Conservation (phyloP, 2,888 invertebrate species). For the Mantis religiosa region DNA sequence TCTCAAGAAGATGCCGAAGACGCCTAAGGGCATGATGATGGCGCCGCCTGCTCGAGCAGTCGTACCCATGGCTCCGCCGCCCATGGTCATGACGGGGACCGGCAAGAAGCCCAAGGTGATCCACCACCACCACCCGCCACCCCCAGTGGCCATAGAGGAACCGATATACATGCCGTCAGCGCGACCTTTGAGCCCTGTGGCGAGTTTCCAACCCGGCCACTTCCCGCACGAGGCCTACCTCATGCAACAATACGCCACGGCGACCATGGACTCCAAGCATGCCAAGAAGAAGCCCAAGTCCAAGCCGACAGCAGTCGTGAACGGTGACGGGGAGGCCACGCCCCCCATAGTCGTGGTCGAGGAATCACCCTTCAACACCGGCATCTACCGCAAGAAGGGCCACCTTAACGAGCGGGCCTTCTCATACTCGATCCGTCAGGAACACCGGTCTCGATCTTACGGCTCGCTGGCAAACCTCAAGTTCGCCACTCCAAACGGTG, state of each 20-base stretch:
- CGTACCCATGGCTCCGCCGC: conserved; percentile 19
- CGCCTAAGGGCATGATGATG: conserved; percentile 24
- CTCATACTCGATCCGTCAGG: conserved; percentile 89
- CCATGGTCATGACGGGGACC: conserved; percentile 32
- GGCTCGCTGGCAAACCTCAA: conserved; percentile 87
- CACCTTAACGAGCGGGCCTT: conserved; percentile 90
- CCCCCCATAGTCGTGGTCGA: conserved; percentile 37
- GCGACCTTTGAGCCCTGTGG: conserved; percentile 54
- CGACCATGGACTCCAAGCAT: conserved; percentile 45
- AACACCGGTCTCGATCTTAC: conserved; percentile 88
- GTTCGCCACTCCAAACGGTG: conserved; percentile 62
- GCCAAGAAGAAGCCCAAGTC: conserved; percentile 35
- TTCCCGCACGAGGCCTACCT: conserved; percentile 55
- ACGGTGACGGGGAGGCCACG: conserved; percentile 34
- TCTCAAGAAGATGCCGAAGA: conserved; percentile 33
- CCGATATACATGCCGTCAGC: conserved; percentile 55
- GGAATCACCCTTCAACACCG: conserved; percentile 66
- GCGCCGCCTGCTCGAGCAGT: conserved; percentile 20
- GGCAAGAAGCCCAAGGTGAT: conserved; percentile 30
- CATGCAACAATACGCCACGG: conserved; percentile 51
- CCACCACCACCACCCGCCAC: conserved; percentile 36
- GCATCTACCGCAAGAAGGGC: conserved; percentile 87
- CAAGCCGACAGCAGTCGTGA: conserved; percentile 34
- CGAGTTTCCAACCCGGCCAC: conserved; percentile 59
- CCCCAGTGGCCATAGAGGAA: conserved; percentile 46